Evolutionary conservation across 2,888 invertebrate genomes (phyloP), one percentile per base, ranked within the genome.

Genomic region (Synanthedon vespiformis): DNA sequence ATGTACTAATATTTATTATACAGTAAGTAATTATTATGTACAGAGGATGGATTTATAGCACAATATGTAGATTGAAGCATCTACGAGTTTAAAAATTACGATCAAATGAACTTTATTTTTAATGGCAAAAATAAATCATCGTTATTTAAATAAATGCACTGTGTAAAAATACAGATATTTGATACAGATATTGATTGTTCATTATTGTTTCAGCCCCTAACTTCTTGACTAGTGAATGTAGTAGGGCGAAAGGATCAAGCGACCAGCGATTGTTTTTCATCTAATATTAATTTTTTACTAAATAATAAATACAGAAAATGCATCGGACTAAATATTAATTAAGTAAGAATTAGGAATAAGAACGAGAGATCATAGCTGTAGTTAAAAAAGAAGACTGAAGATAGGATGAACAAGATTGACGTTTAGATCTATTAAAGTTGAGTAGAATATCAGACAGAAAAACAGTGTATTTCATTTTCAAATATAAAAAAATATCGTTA

Each of bases 31-130:
- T 59, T 62, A 57, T 55, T 60, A 62, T 63, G 2, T 34, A 51
- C 57, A 64, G 62, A 64, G 74, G 75, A 75, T 77, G 74, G 73
- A 75, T 65, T 69, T 66, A 68, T 67, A 77, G 68, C 74, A 73
- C 70, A 68, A 65, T 62, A 16, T 48, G 48, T 48, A 22, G 22
- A 48, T 48, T 44, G 34, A 34, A 44, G 44, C 44, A 44, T 44
- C 44, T 44, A 44, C 44, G n/a, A 44, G 14, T 34, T 34, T 44
- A 44, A 44, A 44, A 44, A 44, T 44, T 22, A 44, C 14, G 44
- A 13, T 44, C 14, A 44, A 44, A 44, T 14, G 13, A 44, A 44
- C 44, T 44, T 14, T 41, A 41, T 8, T 27, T 27, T 27, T 27
- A n/a, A 27, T 6, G 27, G 27, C 6, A 27, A 27, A 27, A 27